Evolutionary conservation across 2,888 invertebrate species (phyloP).

Genomic region (Theretra japonica): DNA sequence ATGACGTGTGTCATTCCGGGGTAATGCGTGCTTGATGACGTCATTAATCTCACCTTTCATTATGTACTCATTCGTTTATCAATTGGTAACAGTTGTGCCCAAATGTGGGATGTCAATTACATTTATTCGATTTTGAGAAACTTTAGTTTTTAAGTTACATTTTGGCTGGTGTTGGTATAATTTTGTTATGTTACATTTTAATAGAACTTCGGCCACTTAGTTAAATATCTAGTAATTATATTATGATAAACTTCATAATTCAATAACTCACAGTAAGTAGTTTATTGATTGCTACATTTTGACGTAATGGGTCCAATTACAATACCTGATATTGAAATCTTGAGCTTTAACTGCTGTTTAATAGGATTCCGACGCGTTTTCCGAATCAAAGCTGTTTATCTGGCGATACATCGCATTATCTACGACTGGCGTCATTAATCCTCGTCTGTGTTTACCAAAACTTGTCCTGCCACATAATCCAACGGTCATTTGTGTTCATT

Average conservation of each 20-base stretch:
- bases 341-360: too few species aligned
- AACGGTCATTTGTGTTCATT: slow-evolving; percentile 82
- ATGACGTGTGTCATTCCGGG: background rate
- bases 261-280: too few species aligned
- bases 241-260: too few species aligned
- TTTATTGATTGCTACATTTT: too few species aligned
- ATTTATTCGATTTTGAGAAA: too few species aligned
- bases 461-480: slow-evolving; percentile 66
- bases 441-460: slow-evolving; percentile 30
- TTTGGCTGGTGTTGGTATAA: background rate
- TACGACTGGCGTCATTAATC: background rate
- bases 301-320: too few species aligned
- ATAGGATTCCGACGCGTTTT: too few species aligned
- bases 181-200: too few species aligned
- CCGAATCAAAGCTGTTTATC: background rate
- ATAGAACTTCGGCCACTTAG: too few species aligned
- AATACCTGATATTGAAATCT: too few species aligned
- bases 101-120: too few species aligned
- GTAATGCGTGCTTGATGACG: background rate
- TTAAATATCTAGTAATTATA: too few species aligned
- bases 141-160: background rate
- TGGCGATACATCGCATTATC: background rate
- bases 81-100: background rate
- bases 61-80: background rate
- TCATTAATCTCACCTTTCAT: slow-evolving; percentile 2